These are phyloP conservation scores for Catharus minimus DNA, from an alignment of 2,113 vertebrate genomes.

Conservation along the genomic window DNA sequence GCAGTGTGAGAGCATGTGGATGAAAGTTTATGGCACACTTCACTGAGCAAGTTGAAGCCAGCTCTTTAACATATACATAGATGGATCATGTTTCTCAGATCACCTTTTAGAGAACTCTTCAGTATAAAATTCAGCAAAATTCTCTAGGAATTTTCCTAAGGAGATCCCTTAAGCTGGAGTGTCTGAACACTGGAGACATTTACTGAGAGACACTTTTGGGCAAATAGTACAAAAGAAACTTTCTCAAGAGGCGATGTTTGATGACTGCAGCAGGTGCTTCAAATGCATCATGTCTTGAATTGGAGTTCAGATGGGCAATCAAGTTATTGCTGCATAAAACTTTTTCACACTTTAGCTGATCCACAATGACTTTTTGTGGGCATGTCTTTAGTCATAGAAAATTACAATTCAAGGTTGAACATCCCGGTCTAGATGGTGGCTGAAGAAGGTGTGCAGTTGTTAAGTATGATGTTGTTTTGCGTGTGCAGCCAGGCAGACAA, in stretches of 20 bases:
- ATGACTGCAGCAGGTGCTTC: neutral
- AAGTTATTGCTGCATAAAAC: neutral
- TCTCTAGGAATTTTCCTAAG: neutral
- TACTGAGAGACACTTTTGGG: neutral
- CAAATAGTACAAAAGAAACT: neutral
- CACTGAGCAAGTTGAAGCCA: neutral
- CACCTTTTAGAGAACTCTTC: neutral
- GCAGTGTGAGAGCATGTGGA: neutral
- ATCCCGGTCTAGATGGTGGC: neutral
- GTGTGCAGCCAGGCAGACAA: neutral
- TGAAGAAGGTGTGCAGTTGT: neutral
- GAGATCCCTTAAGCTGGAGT: neutral
- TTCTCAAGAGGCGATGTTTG: neutral
- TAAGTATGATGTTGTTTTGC: neutral
- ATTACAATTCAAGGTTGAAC: neutral
- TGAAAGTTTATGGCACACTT: neutral
- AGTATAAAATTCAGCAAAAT: neutral
- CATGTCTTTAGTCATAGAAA: neutral
- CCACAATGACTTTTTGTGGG: neutral
- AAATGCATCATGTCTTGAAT: neutral
- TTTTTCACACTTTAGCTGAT: neutral
- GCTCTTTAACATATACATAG: neutral
- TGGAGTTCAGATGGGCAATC: neutral
- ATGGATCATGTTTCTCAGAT: neutral
- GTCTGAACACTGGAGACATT: neutral